phyloP scores from a whole-genome alignment of 1,140 invertebrate species.

The Prorops nasuta region DNA sequence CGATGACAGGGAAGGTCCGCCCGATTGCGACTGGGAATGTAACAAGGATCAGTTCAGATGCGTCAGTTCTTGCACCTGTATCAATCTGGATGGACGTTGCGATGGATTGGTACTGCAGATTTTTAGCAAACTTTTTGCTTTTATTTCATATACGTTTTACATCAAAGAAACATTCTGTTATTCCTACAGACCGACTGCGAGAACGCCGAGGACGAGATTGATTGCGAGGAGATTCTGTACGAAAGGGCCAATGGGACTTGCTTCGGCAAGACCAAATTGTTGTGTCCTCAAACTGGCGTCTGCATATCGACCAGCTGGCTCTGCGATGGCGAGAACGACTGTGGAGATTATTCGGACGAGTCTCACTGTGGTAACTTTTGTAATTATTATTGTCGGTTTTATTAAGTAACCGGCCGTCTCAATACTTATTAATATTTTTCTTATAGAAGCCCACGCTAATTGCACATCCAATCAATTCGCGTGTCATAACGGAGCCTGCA shows the following conservation, averaged over 20 bases:
- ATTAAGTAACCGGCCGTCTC: not conserved
- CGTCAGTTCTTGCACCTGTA: constrained; percentile 62
- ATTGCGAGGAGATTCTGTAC: constrained; percentile 58
- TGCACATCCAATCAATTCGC: constrained; percentile 74
- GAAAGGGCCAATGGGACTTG: constrained; percentile 55
- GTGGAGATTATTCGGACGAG: constrained; percentile 81
- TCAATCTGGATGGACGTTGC: constrained; percentile 43
- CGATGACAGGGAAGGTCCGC: too few relatives aligned
- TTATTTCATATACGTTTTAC: too few relatives aligned
- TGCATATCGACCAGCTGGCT: constrained; percentile 77
- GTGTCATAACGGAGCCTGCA: constrained; percentile 80
- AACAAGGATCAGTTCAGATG: constrained; percentile 57
- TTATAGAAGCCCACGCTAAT: constrained; percentile 56
- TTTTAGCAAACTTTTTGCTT: too few relatives aligned
- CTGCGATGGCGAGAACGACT: constrained; percentile 79
- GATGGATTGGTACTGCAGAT: constrained; percentile 41
- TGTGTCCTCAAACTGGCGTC: constrained; percentile 67
- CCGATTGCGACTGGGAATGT: constrained; percentile 57
- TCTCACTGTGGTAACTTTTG: constrained; percentile 67
- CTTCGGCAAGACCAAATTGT: constrained; percentile 62
- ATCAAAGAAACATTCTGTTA: not conserved
- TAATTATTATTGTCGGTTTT: not conserved
- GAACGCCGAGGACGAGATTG: constrained; percentile 66
- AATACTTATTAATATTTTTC: not conserved
- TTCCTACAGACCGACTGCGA: constrained; percentile 60